phyloP scores from a whole-genome alignment of 2,797 vertebrate species.

The Arvicola amphibius region DNA sequence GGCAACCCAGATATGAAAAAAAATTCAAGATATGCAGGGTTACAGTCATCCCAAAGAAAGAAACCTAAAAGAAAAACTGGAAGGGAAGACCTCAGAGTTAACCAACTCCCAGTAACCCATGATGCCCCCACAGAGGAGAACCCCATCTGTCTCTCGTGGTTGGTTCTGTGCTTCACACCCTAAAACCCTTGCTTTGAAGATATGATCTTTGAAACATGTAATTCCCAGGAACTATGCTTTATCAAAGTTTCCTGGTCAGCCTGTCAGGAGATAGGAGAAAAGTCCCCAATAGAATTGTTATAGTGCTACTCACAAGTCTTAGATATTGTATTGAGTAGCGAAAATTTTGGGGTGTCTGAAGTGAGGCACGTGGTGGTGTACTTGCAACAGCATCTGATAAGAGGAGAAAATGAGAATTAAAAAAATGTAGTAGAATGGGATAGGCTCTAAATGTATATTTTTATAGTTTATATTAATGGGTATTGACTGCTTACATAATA shows the following conservation, averaged over 20 bases:
- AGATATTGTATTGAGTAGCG: neutral
- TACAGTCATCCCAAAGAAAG: neutral
- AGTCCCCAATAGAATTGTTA: neutral
- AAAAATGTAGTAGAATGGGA: neutral
- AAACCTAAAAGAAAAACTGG: neutral
- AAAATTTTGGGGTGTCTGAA: neutral
- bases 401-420: neutral
- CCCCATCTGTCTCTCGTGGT: neutral
- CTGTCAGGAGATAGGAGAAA: neutral
- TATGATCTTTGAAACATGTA: slow-evolving; percentile 11
- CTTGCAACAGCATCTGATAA: neutral
- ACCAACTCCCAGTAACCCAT: neutral
- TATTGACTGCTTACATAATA: neutral
- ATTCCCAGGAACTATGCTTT: slow-evolving; percentile 25
- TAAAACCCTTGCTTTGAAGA: slow-evolving; percentile 14
- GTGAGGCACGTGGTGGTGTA: neutral
- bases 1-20: neutral
- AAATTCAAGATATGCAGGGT: neutral
- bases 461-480: neutral
- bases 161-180: neutral
- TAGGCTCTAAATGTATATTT: neutral
- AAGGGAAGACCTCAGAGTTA: neutral
- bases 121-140: neutral
- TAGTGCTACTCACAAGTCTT: neutral
- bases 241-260: slow-evolving; percentile 19